phyloP scores from a whole-genome alignment of 2,797 vertebrate species.

The Hyperoplus immaculatus region DNA sequence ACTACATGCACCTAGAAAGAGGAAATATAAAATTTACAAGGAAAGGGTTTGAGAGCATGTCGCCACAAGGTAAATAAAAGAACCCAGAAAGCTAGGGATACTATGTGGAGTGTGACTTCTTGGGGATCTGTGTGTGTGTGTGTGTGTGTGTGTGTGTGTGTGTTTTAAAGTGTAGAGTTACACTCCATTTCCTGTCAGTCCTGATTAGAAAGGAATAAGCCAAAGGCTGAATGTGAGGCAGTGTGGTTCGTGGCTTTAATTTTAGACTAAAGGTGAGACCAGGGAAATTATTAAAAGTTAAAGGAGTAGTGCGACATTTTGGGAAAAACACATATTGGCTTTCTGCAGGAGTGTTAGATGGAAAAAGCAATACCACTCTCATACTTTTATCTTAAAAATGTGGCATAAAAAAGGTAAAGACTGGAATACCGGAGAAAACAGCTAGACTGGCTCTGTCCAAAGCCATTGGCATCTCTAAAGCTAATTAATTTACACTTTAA shows the following conservation, averaged over 20 bases:
- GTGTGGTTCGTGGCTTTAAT: conserved; percentile 6
- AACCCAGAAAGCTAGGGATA: conserved; percentile 45
- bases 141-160: conserved; percentile 29
- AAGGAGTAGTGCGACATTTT: neutral
- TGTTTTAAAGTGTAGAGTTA: conserved; percentile 48
- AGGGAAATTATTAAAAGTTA: neutral
- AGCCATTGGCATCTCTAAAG: neutral
- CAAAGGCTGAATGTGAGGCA: conserved; percentile 28
- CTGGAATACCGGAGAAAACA: neutral
- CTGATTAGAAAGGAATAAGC: conserved; percentile 47
- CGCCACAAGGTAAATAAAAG: conserved; percentile 58
- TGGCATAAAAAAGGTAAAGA: neutral
- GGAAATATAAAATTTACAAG: conserved; percentile 59
- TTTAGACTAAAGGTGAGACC: neutral
- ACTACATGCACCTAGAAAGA: conserved; percentile 49
- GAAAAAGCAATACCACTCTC: neutral
- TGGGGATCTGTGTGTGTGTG: conserved; percentile 17
- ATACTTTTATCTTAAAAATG: neutral
- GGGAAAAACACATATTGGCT: neutral
- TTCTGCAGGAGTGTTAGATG: neutral
- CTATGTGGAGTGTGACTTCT: conserved; percentile 51
- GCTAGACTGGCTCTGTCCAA: neutral
- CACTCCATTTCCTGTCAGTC: conserved; percentile 52
- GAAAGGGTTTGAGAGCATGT: conserved; percentile 45
- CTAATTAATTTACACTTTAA: neutral